Base-by-base conservation (phyloP, 2,797 vertebrate species). In the Rachycentron canadum region DNA sequence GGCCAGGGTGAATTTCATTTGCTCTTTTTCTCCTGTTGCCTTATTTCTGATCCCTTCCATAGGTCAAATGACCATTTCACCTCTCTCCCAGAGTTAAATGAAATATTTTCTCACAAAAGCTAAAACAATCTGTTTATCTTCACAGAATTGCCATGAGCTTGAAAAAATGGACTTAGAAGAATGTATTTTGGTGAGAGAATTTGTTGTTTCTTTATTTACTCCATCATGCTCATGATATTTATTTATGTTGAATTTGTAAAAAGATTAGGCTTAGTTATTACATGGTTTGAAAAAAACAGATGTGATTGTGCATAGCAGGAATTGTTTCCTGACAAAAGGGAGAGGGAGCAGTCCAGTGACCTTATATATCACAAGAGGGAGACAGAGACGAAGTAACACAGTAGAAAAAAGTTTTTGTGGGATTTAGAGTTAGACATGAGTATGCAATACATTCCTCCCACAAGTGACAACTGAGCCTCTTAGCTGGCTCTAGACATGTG, bases 161-260 rank as follows among this genome's bases (percentile, higher is more conserved):
- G 96, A 98, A 95, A 98, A 98, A 95, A 97, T 98, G 97, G 97
- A 98, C 90, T 95, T 98, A 76, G 97, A 98, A 94, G 97, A 98
- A 90, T 98, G 97, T 92, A 95, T 97, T 93, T 94, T 97, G 96
- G 97, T 98, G 91, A 96, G 96, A 76, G 57, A 57, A 56, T 59
- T 50, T 65, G 17, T 40, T 1, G 3, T 58, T 74, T 60, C 45
- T 30, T 28, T 16, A 25, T 72, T 81, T 66, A 28, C 13, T 52
- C 10, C 7, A 43, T 53, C 21, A 25, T 55, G 45, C 8, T 60
- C 2, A 4, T 57, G 23, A 11, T 63, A 26, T 78, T 66, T 52
- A 57, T 50, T 56, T 38, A 7, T 67, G 45, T 52, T 30, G 9
- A 38, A 79, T 81, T 26, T 66, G 25, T 11, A 62, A 41, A n/a